A percentile compares a stretch with the other conserved stretches of the same genome.
These are phyloP conservation scores for Podarcis raffonei DNA, from an alignment of 2,113 vertebrate genomes.

Conservation along the genomic window DNA sequence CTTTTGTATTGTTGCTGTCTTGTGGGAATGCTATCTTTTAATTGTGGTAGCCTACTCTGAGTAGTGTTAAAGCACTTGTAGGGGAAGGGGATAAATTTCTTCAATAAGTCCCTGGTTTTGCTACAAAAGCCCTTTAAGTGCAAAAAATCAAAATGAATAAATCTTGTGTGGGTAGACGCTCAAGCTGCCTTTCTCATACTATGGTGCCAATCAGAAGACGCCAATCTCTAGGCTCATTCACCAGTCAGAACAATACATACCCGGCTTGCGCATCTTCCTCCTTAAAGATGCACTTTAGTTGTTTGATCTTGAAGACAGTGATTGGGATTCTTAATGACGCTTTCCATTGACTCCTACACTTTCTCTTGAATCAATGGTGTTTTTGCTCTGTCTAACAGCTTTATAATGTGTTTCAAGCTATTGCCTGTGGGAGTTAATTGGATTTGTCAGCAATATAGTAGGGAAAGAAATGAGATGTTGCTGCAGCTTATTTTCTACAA, in stretches of 20 bases:
- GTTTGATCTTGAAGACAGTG: background rate
- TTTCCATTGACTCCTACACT: constrained; percentile 1
- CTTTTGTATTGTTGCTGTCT: background rate
- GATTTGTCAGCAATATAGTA: background rate
- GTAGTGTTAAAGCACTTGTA: background rate
- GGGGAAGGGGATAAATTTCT: too few species aligned
- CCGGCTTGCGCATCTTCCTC: background rate
- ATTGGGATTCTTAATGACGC: background rate
- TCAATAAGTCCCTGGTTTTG: background rate
- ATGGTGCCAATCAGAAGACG: too few species aligned
- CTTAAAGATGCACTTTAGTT: background rate
- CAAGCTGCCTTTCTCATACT: background rate
- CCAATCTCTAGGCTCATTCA: background rate
- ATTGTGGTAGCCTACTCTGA: background rate
- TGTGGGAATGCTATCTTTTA: background rate
- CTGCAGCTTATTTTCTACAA: background rate
- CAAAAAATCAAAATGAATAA: background rate
- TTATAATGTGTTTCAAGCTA: background rate
- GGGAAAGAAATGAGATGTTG: background rate
- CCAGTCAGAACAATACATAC: background rate
- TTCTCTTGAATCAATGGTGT: constrained; percentile 6
- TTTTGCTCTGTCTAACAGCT: background rate
- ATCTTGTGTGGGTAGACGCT: background rate
- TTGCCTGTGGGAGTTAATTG: background rate
- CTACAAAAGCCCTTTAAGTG: background rate